A percentile compares a stretch with the other conserved stretches of the same genome.
Conservation (phyloP, 1,140 invertebrate genomes). For the Diprion similis region DNA sequence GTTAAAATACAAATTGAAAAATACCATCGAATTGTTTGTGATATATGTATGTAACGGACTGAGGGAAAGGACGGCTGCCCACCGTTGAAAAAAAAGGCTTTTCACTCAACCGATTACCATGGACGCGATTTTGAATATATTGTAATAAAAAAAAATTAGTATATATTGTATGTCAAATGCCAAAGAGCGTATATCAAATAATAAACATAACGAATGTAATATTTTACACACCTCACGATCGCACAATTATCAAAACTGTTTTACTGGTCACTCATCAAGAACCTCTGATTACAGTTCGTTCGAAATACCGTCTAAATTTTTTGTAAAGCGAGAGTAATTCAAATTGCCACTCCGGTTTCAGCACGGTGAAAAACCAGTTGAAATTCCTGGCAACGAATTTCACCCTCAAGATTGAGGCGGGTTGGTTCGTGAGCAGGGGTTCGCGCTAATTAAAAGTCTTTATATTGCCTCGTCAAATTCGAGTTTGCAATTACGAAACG, state of each 20-base stretch:
- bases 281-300: not conserved
- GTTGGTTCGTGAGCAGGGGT: not conserved
- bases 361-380: not conserved
- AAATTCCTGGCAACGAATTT: not conserved
- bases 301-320: not conserved
- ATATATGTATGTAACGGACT: too few relatives aligned
- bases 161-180: too few relatives aligned
- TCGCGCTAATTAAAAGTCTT: not conserved
- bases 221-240: not conserved
- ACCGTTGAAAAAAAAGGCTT: too few relatives aligned
- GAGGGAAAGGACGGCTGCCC: too few relatives aligned
- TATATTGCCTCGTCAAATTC: conserved; percentile 7
- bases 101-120: too few relatives aligned
- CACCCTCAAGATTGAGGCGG: not conserved
- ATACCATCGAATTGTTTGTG: too few relatives aligned
- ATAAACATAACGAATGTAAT: too few relatives aligned
- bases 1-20: too few relatives aligned
- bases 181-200: too few relatives aligned
- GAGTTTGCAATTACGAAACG: conserved; percentile 4
- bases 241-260: not conserved
- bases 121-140: too few relatives aligned
- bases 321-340: not conserved
- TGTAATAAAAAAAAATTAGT: too few relatives aligned
- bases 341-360: conserved; percentile 1
- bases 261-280: not conserved